phyloP scores from a whole-genome alignment of 2,888 invertebrate species.

The Leptopilina drosophilae region DNA sequence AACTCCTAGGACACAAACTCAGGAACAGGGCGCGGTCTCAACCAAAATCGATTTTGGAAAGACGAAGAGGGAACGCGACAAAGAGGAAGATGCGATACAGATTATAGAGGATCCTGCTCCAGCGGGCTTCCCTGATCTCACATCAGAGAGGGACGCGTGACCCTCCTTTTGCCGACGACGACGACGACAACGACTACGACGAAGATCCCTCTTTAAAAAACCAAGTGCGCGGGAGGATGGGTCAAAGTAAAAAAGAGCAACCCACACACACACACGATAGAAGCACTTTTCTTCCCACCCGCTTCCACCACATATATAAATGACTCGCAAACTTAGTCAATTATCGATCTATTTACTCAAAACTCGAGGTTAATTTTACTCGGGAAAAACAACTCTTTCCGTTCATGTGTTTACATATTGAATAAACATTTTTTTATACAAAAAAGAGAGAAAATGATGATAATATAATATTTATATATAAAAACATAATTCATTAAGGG shows the following conservation, averaged over 20 bases:
- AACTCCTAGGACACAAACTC: conserved; percentile 62
- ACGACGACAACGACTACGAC: too few species aligned
- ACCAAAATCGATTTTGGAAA: conserved; percentile 75
- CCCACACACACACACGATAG: neutral
- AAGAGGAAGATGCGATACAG: conserved; percentile 57
- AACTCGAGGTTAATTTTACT: neutral
- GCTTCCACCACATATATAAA: conserved; percentile 13
- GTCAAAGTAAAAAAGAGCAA: conserved; percentile 42
- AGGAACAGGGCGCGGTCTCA: conserved; percentile 73
- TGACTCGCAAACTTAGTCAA: conserved; percentile 14
- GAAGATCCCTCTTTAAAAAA: conserved; percentile 36
- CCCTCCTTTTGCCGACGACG: conserved; percentile 28
- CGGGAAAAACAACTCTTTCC: neutral
- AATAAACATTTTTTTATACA: neutral
- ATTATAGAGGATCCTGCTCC: conserved; percentile 67
- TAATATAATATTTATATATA: too few species aligned
- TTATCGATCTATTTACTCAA: conserved; percentile 26
- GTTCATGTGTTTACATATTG: neutral
- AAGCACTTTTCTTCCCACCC: conserved; percentile 28
- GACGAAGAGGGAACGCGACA: conserved; percentile 57
- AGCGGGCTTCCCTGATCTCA: conserved; percentile 66
- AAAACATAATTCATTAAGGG: too few species aligned
- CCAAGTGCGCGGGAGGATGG: conserved; percentile 30
- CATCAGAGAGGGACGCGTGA: conserved; percentile 63
- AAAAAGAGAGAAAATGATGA: too few species aligned